Percentiles rank a stretch among this genome's conserved stretches.
Evolutionary conservation across 2,113 vertebrate genomes (phyloP).

Genomic region (Phrynosoma platyrhinos): DNA sequence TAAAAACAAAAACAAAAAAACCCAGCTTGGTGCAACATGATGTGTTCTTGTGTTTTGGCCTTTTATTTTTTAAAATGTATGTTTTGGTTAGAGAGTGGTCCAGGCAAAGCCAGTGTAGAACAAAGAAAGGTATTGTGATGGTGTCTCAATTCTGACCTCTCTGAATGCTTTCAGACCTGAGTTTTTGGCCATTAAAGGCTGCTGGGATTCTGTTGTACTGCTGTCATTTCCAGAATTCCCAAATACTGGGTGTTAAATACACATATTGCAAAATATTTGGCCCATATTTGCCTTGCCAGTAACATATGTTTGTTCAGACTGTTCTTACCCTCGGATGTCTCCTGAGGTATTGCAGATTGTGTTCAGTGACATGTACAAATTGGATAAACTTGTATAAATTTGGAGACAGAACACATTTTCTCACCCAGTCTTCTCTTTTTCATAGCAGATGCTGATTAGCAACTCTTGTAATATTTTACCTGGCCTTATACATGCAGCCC

Average conservation of each 20-base stretch:
- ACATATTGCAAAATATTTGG: background rate
- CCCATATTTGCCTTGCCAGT: background rate
- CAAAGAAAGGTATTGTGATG: background rate
- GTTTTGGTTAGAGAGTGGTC: background rate
- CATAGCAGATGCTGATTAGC: background rate
- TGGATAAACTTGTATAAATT: too few species aligned
- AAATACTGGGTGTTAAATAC: background rate
- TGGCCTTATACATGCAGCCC: background rate
- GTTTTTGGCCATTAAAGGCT: background rate
- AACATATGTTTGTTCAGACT: background rate
- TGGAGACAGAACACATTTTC: background rate
- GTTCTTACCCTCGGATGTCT: background rate
- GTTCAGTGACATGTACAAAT: background rate
- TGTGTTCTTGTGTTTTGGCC: background rate
- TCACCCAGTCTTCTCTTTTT: background rate
- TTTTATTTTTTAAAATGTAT: background rate
- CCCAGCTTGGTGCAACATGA: background rate
- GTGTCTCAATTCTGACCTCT: background rate
- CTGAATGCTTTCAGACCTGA: background rate
- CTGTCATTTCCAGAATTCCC: background rate
- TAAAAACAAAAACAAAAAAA: background rate
- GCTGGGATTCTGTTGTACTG: background rate
- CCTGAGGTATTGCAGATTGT: background rate
- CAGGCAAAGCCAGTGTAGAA: background rate
- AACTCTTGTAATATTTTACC: background rate